phyloP scores from a whole-genome alignment of 2,797 vertebrate genomes.

The Myiotriccus ornatus region DNA sequence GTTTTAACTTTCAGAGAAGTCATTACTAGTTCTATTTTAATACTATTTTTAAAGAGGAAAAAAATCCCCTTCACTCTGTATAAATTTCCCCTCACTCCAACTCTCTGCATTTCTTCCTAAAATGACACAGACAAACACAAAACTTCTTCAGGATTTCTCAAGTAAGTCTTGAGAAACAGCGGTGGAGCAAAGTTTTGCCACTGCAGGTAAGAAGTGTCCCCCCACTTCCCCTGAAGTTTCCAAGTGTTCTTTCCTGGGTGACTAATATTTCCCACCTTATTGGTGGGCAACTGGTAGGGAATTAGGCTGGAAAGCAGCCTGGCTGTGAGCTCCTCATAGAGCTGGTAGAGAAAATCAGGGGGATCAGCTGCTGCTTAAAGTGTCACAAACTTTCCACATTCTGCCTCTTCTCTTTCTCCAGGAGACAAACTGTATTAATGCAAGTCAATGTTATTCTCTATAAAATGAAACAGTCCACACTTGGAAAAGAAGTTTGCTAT shows the following conservation, averaged over 20 bases:
- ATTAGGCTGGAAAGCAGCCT: neutral
- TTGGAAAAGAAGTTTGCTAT: neutral
- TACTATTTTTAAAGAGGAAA: neutral
- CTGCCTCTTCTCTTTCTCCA: neutral
- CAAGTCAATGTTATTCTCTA: neutral
- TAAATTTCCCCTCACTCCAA: neutral
- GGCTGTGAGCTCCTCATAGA: neutral
- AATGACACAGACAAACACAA: neutral
- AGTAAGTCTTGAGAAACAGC: neutral
- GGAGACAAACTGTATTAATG: neutral
- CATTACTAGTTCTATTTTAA: neutral
- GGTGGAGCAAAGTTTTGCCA: neutral
- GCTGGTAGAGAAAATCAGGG: neutral
- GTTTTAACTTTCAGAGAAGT: constrained; percentile 41
- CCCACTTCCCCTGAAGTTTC: neutral
- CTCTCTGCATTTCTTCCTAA: neutral
- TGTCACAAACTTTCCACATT: neutral
- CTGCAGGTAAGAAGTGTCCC: neutral
- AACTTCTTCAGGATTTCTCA: neutral
- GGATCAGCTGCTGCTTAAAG: neutral
- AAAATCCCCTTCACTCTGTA: neutral
- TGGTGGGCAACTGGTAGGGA: constrained; percentile 9
- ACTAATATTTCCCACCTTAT: neutral
- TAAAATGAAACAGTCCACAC: neutral
- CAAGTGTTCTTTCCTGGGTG: neutral